Conservation (phyloP, 2,888 invertebrate genomes). For the Corbicula japonica region DNA sequence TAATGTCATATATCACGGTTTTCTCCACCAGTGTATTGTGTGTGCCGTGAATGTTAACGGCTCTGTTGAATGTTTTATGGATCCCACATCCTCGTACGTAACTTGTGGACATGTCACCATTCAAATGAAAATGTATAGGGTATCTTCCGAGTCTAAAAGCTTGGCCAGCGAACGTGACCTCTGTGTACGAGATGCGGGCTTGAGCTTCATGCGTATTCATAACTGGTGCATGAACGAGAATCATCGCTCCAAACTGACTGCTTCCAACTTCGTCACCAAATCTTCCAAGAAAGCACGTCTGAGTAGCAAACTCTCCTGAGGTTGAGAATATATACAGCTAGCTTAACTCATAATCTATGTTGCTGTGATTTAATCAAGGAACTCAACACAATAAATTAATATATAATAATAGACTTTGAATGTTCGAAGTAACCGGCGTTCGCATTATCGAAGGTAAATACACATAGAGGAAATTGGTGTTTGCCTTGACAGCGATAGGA, state of each 20-base stretch:
- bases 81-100: constrained; percentile 82
- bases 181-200: constrained; percentile 75
- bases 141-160: constrained; percentile 84
- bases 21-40: constrained; percentile 78
- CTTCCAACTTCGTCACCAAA: constrained; percentile 84
- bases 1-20: constrained; percentile 82
- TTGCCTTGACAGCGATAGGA: no score
- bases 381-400: no score
- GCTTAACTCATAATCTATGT: not conserved
- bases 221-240: constrained; percentile 77
- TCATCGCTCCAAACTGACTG: constrained; percentile 83
- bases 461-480: no score
- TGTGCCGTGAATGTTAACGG: constrained; percentile 84
- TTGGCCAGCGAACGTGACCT: constrained; percentile 82
- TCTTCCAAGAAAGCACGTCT: constrained; percentile 85
- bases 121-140: constrained; percentile 84
- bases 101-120: constrained; percentile 80
- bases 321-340: not conserved
- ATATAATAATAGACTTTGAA: no score
- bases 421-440: no score
- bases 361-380: no score
- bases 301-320: constrained; percentile 83
- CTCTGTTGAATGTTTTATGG: constrained; percentile 83
- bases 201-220: constrained; percentile 61
- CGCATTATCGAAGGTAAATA: no score